Base-by-base conservation (phyloP, 2,888 invertebrate species). In the Nesidiocoris tenuis region DNA sequence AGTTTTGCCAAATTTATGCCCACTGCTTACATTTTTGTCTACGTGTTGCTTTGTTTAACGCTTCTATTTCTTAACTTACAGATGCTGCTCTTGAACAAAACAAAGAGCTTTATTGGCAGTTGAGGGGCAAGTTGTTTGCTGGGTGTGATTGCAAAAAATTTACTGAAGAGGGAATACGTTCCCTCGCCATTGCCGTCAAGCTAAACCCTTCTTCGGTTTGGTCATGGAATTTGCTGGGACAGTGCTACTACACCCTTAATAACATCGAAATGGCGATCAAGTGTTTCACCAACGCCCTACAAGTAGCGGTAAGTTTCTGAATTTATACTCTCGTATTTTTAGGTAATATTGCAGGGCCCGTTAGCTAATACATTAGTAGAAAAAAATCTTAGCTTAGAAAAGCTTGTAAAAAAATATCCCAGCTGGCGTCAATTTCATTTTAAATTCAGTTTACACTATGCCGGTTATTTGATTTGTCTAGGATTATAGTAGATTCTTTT, bases 181-280 rank as follows among this genome's bases (percentile, higher is more conserved):
- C 89, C 67, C 85, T 95, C 63, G 91, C 92, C 66, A 93, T 92
- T 83, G 90, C 95, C 1, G 91, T 95, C 0, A 95, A 95, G 83
- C 84, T 95, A 57, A 91, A 94, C 82, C 93, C 94, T 0, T 90
- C 89, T 80, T 84, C 91, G 74, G 88, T 91, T 0, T 90, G 91
- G 72, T 94, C 94, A 0, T 95, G 95, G 95, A 94, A 94, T 82
- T 91, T 94, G 82, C 86, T 96, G 0, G 95, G 95, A 0, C 94
- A 94, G 83, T 92, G 91, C 82, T 93, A 92, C 82, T 94, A 93
- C 91, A 95, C 95, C 84, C 92, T 91, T 82, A 88, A 90, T 82
- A 92, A 95, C 82, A 85, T 93, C 3, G 87, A 88, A 79, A 91
- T 91, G 81, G 93, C 95, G 0, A 90, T 90, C 81, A 91, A 90